Conservation (phyloP, 2,888 invertebrate genomes). For the Pegoplata infirma region DNA sequence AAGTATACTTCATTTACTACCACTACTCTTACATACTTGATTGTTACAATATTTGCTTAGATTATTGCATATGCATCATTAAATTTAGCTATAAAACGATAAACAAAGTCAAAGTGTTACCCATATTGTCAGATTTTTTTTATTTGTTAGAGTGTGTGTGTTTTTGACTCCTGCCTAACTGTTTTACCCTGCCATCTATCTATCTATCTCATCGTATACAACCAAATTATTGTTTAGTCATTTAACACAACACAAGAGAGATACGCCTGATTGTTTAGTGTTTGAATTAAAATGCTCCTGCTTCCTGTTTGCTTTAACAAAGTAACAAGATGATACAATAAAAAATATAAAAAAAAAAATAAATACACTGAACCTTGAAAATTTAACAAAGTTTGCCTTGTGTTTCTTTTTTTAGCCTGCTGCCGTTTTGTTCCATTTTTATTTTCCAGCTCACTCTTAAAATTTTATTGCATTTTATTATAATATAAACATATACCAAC, state of each 20-base stretch:
- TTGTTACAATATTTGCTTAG: slow-evolving; percentile 50
- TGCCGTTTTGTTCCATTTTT: background rate
- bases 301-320: background rate
- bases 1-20: slow-evolving; percentile 32
- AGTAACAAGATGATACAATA: slow-evolving; percentile 13
- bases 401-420: background rate
- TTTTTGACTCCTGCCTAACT: background rate
- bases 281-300: slow-evolving; percentile 24
- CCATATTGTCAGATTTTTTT: slow-evolving; percentile 26
- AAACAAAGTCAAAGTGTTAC: slow-evolving; percentile 49
- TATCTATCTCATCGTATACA: background rate
- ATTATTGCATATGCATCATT: slow-evolving; percentile 60
- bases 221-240: slow-evolving; percentile 52
- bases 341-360: too few species aligned
- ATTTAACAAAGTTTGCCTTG: slow-evolving; percentile 22
- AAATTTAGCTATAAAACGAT: slow-evolving; percentile 58
- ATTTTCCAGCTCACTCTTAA: background rate
- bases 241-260: slow-evolving; percentile 37
- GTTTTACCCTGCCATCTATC: too few species aligned
- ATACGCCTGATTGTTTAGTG: slow-evolving; percentile 39
- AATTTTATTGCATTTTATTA: slow-evolving; percentile 52
- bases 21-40: background rate
- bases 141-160: background rate
- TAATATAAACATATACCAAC: slow-evolving; percentile 10
- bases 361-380: slow-evolving; percentile 35